Base-by-base conservation (phyloP, 2,113 vertebrate genomes). In the Onychostruthus taczanowskii region DNA sequence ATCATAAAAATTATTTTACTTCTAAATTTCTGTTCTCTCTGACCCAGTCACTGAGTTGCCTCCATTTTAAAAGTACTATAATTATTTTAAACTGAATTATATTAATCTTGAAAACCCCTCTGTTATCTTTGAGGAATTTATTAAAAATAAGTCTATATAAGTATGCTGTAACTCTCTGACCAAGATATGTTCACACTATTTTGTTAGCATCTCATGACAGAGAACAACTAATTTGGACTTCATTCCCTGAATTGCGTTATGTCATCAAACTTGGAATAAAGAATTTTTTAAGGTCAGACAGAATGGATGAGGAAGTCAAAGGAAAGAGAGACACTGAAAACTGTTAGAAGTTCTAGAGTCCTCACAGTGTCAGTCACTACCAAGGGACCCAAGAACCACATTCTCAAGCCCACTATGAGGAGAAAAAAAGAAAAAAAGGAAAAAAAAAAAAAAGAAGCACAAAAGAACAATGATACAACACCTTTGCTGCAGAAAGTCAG, bases 331-430 rank as follows among this genome's bases (percentile, higher is more conserved):
- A 55, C 30, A 33, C 4, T 33, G 18, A 68, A 12, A 82, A 67
- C 2, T 37, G 13, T 50, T 55, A 67, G 11, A 46, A 88, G 83
- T 27, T 58, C 31, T 19, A 44, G 59, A 61, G 3, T 5, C 0
- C 8, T 3, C 24, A n/a, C 35, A 55, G 17, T 13, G 13, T 11
- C n/a, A 23, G 1, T 37, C 3, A 1, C 10, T 78, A 30, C 10
- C 12, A 47, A 30, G 15, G 11, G 13, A 7, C 6, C 11, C 12
- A 2, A 74, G 21, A 70, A 52, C 10, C 0, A 1, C 8, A 21
- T 14, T 10, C 19, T 56, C 18, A 39, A 88, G 11, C 15, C 14
- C 6, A 30, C 20, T 39, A 16, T 70, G 73, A 4, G 6, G 13
- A 50, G 11, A 2, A 21, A 13, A 52, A 39, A 64, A 9, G 12